Evolutionary conservation across 2,113 vertebrate genomes (phyloP).

Genomic region (Silurus meridionalis): DNA sequence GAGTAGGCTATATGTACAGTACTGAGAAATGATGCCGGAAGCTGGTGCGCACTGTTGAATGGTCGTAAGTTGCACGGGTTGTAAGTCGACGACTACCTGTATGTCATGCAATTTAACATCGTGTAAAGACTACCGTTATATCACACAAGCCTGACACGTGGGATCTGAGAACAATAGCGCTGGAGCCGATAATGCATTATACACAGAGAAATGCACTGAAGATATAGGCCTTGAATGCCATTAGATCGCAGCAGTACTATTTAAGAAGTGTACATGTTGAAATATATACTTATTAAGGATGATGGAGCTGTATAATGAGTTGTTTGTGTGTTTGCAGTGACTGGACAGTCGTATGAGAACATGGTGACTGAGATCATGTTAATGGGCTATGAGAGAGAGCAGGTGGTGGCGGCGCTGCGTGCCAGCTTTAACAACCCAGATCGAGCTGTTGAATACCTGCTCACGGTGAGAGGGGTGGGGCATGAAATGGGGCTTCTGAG

Average conservation of each 20-base stretch:
- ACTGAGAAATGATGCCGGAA: too few species aligned
- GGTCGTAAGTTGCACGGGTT: too few species aligned
- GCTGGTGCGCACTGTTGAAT: too few species aligned
- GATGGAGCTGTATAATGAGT: not conserved
- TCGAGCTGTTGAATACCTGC: constrained; percentile 93
- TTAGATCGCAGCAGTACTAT: not conserved
- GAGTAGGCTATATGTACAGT: too few species aligned
- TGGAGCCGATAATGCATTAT: not conserved
- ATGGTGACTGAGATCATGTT: constrained; percentile 98
- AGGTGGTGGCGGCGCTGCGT: constrained; percentile 88
- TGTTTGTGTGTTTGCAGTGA: constrained; percentile 74
- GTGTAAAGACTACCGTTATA: not conserved
- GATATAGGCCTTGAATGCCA: not conserved
- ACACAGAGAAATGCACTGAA: not conserved
- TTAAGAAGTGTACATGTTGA: not conserved
- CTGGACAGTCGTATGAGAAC: constrained; percentile 92
- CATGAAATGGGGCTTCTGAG: not conserved
- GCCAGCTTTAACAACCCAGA: constrained; percentile 98
- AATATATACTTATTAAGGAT: not conserved
- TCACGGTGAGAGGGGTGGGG: constrained; percentile 78
- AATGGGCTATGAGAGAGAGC: constrained; percentile 92
- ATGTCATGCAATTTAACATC: not conserved
- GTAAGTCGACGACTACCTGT: too few species aligned
- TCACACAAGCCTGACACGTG: not conserved
- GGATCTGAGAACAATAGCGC: not conserved